These are phyloP conservation scores for Synanthedon andrenaeformis DNA, from an alignment of 2,888 invertebrate species.

Conservation along the genomic window DNA sequence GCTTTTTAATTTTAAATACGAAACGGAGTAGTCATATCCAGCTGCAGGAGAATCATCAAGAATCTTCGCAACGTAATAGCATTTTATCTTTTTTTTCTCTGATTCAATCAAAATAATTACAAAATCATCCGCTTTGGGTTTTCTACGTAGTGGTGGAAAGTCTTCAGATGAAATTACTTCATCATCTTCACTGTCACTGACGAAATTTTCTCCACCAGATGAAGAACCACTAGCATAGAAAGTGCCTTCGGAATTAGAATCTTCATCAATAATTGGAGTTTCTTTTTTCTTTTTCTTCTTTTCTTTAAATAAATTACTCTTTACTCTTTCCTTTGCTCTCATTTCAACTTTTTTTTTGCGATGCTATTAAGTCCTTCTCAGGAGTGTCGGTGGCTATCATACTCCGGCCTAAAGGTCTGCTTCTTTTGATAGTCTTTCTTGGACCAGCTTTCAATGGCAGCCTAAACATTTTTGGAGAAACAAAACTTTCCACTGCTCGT, in stretches of 20 bases:
- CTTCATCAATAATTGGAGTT: too few relatives aligned
- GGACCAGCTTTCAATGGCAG: not conserved
- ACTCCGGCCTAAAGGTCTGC: not conserved
- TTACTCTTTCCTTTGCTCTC: not conserved
- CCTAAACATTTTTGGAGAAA: not conserved
- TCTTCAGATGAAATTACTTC: not conserved
- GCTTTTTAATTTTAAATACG: not conserved
- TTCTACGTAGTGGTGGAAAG: not conserved
- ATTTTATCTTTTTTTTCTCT: not conserved
- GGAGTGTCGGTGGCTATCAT: not conserved
- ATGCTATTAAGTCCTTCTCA: not conserved
- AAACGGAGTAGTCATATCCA: not conserved
- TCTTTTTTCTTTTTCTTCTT: not conserved
- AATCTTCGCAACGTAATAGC: not conserved
- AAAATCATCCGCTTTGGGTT: not conserved
- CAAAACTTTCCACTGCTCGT: not conserved
- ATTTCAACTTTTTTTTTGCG: too few relatives aligned
- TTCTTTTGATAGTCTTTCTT: not conserved
- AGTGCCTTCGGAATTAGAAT: too few relatives aligned
- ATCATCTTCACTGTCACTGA: not conserved
- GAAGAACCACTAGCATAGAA: too few relatives aligned
- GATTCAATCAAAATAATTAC: not conserved
- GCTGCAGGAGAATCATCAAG: not conserved
- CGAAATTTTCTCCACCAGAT: too few relatives aligned
- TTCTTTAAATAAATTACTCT: not conserved